Percentiles rank a stretch among this genome's conserved stretches.
phyloP scores from a whole-genome alignment of 2,797 vertebrate genomes.

The Limosa lapponica region DNA sequence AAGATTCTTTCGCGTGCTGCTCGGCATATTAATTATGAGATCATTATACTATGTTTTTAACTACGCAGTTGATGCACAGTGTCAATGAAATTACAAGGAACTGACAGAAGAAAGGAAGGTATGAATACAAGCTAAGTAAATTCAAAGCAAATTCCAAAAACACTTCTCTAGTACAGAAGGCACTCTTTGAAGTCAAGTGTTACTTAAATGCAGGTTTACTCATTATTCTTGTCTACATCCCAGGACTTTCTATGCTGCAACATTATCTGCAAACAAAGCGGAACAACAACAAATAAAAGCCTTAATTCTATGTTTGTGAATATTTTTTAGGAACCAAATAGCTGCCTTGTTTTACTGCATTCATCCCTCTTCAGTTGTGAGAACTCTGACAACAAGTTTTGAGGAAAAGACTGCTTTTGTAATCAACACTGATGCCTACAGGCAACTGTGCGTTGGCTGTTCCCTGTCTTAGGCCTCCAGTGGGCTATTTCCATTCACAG shows the following conservation, averaged over 20 bases:
- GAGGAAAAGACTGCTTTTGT: neutral
- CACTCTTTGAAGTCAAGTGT: neutral
- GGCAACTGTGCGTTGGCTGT: neutral
- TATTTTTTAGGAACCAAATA: neutral
- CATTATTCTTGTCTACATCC: neutral
- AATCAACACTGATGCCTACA: neutral
- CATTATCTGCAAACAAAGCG: slow-evolving; percentile 1
- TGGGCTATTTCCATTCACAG: neutral
- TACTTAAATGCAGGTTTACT: neutral
- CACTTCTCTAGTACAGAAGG: neutral
- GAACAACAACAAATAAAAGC: neutral
- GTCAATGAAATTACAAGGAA: neutral
- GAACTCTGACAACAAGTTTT: neutral
- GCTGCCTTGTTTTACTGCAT: slow-evolving; percentile 1
- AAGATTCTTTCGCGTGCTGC: neutral
- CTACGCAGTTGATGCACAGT: neutral
- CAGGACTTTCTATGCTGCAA: neutral
- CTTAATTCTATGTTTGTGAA: neutral
- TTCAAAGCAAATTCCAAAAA: neutral
- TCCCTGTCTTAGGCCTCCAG: neutral
- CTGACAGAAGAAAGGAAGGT: neutral
- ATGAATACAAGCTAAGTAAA: neutral
- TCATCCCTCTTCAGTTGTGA: neutral
- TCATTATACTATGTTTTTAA: neutral
- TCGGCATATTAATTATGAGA: neutral